Evolutionary conservation across 2,113 vertebrate species (phyloP).

Genomic region (Burhinus bistriatus): DNA sequence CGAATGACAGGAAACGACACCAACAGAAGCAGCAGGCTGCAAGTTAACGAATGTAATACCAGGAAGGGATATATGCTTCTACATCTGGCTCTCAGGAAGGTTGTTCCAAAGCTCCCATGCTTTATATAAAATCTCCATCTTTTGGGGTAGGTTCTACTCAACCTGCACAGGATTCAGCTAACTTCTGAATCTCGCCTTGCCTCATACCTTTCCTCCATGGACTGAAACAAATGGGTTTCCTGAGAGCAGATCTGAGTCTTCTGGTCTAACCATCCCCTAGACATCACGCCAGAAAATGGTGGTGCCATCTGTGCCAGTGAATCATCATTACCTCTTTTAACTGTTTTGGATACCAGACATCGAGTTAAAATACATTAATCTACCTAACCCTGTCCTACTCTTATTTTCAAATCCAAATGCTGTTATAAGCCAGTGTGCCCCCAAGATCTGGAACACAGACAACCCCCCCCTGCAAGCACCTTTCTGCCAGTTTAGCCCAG

Average conservation of each 20-base stretch:
- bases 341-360: background rate
- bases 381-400: background rate
- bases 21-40: background rate
- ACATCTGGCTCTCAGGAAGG: background rate
- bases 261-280: background rate
- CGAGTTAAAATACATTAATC: background rate
- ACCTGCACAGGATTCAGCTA: background rate
- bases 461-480: background rate
- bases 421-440: background rate
- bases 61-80: background rate
- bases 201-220: background rate
- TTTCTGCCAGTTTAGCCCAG: background rate
- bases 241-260: background rate
- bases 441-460: background rate
- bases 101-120: background rate
- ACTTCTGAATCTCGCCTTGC: background rate
- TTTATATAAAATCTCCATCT: background rate
- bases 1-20: background rate
- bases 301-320: background rate
- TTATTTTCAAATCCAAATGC: background rate
- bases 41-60: rapidly evolving
- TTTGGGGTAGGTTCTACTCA: background rate
- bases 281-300: background rate
- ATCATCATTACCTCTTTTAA: background rate
- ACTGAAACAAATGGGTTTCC: background rate